Conservation (phyloP, 2,888 invertebrate genomes). For the Protodeltote pygarga region DNA sequence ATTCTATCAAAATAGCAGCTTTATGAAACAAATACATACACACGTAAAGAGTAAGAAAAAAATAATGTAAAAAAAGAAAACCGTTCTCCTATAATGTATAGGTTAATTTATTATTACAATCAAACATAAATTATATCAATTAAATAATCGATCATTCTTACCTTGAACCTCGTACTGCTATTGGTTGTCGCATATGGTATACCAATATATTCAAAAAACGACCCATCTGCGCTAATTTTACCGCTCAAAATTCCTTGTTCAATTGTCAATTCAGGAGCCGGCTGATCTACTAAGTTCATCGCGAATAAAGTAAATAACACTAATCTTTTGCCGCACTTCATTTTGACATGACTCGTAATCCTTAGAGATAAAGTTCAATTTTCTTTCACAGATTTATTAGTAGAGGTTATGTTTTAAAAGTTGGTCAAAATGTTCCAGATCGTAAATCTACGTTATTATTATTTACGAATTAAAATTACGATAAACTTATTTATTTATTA, state of each 20-base stretch:
- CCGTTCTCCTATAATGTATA: too few species aligned
- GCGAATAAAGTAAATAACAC: slow-evolving; percentile 73
- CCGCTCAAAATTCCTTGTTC: slow-evolving; percentile 77
- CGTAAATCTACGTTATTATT: too few species aligned
- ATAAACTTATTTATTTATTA: too few species aligned
- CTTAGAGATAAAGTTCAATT: background rate
- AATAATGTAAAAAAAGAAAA: too few species aligned
- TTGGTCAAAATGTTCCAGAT: too few species aligned
- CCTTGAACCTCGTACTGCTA: slow-evolving; percentile 73
- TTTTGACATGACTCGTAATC: slow-evolving; percentile 39
- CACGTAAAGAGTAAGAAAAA: too few species aligned
- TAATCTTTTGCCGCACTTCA: slow-evolving; percentile 66
- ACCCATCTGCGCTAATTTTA: slow-evolving; percentile 72
- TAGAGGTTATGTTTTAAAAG: slow-evolving; percentile 32
- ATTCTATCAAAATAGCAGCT: too few species aligned
- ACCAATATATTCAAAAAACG: slow-evolving; percentile 75
- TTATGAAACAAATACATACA: too few species aligned
- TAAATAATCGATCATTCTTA: slow-evolving; percentile 43
- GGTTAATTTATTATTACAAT: too few species aligned
- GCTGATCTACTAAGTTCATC: slow-evolving; percentile 76
- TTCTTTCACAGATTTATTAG: background rate
- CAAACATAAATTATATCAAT: background rate
- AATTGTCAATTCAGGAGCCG: slow-evolving; percentile 73
- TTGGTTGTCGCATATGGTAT: slow-evolving; percentile 77
- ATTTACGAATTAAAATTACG: too few species aligned